Evolutionary conservation across 2,888 invertebrate species (phyloP).

Genomic region (Phaonia tiefii): DNA sequence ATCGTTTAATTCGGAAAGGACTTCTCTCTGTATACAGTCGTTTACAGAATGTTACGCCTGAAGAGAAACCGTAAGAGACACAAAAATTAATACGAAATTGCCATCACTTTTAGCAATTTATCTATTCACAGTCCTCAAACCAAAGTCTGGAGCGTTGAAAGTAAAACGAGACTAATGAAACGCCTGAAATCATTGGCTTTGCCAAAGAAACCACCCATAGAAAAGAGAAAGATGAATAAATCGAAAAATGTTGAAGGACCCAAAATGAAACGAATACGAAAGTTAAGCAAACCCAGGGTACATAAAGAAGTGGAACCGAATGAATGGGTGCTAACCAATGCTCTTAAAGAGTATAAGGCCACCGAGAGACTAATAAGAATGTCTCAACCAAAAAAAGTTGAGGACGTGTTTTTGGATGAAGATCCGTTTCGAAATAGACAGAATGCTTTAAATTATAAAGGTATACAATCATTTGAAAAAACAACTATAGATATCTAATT

Average conservation of each 20-base stretch:
- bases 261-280: slow-evolving; percentile 25
- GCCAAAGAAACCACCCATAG: slow-evolving; percentile 24
- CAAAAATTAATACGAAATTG: too few relatives aligned
- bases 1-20: slow-evolving; percentile 33
- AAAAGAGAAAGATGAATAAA: not conserved
- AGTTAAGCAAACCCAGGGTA: slow-evolving; percentile 32
- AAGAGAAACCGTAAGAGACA: slow-evolving; percentile 27
- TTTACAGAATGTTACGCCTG: slow-evolving; percentile 16
- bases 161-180: not conserved
- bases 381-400: slow-evolving; percentile 30
- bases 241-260: not conserved
- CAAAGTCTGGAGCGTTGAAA: not conserved
- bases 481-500: too few relatives aligned
- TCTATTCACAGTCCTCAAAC: not conserved
- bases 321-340: slow-evolving; percentile 29
- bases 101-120: not conserved
- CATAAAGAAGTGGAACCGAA: not conserved
- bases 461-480: too few relatives aligned
- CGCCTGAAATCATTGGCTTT: not conserved
- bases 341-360: slow-evolving; percentile 26
- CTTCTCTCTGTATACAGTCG: slow-evolving; percentile 36
- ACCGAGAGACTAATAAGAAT: slow-evolving; percentile 13
- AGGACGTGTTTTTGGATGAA: not conserved
- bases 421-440: not conserved
- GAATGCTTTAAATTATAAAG: slow-evolving; percentile 36